Conservation (phyloP, 2,113 vertebrate genomes). For the Ibidorhyncha struthersii region DNA sequence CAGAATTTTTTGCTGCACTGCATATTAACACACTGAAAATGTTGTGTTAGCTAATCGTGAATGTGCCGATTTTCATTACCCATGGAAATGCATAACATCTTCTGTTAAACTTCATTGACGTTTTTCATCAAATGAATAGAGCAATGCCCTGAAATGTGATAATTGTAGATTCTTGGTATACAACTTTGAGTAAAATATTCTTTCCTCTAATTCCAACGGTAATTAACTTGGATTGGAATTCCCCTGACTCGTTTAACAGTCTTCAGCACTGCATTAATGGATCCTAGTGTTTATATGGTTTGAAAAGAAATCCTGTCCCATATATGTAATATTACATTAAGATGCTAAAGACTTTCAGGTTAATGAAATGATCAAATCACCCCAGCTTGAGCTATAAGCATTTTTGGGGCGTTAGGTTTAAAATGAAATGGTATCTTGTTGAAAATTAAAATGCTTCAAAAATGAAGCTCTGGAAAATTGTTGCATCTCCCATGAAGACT, state of each 20-base stretch:
- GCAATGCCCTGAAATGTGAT: constrained; percentile 13
- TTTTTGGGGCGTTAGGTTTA: not conserved
- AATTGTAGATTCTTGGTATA: constrained; percentile 36
- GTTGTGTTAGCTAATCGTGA: constrained; percentile 58
- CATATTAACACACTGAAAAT: constrained; percentile 48
- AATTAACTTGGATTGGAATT: constrained; percentile 70
- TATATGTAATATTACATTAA: not conserved
- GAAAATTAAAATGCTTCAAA: constrained; percentile 35
- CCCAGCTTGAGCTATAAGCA: not conserved
- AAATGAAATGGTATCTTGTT: not conserved
- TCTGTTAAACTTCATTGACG: constrained; percentile 55
- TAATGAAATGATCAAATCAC: constrained; percentile 32
- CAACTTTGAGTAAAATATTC: constrained; percentile 42
- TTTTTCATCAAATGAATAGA: constrained; percentile 50
- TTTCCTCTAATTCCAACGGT: constrained; percentile 61
- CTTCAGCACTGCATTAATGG: constrained; percentile 46
- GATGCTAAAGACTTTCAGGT: constrained; percentile 24
- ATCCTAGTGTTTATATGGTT: constrained; percentile 11
- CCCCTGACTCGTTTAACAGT: constrained; percentile 45
- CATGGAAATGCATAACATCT: constrained; percentile 32
- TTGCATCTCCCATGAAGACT: constrained; percentile 39
- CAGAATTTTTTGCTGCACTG: constrained; percentile 54
- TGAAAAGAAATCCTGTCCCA: not conserved
- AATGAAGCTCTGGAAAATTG: constrained; percentile 46
- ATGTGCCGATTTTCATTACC: constrained; percentile 42